A percentile compares a stretch with the other conserved stretches of the same genome.
These are phyloP conservation scores for Hyalella azteca DNA, from an alignment of 2,888 invertebrate species.

Conservation along the genomic window DNA sequence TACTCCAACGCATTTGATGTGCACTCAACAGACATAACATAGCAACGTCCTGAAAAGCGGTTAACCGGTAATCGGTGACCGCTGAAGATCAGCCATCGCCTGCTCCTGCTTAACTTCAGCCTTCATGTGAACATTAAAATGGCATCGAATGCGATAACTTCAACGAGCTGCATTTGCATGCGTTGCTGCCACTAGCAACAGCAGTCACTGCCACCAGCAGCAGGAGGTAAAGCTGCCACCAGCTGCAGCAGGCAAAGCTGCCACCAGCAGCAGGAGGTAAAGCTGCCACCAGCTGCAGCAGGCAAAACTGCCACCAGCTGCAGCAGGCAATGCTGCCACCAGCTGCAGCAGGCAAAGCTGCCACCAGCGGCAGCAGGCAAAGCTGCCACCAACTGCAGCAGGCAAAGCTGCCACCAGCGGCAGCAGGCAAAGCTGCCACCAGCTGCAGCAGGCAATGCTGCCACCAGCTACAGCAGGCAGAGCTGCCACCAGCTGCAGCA, in stretches of 20 bases:
- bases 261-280: not conserved
- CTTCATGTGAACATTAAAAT: too few relatives aligned
- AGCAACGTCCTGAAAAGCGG: too few relatives aligned
- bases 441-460: too few relatives aligned
- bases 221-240: not conserved
- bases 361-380: not conserved
- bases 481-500: too few relatives aligned
- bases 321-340: not conserved
- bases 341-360: not conserved
- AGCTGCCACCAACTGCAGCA: not conserved
- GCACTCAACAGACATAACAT: too few relatives aligned
- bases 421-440: too few relatives aligned
- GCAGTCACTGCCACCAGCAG: not conserved
- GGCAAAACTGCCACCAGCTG: not conserved
- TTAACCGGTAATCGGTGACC: too few relatives aligned
- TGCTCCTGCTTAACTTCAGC: too few relatives aligned
- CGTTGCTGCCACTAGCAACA: not conserved
- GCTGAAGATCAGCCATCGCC: too few relatives aligned
- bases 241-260: not conserved
- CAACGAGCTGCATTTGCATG: not conserved
- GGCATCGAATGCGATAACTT: not conserved
- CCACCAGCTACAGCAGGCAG: too few relatives aligned
- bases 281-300: not conserved
- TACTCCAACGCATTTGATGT: too few relatives aligned
- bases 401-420: not conserved